A percentile compares a stretch with the other conserved stretches of the same genome.
Conservation (phyloP, 2,113 vertebrate genomes). For the Phaethon lepturus region DNA sequence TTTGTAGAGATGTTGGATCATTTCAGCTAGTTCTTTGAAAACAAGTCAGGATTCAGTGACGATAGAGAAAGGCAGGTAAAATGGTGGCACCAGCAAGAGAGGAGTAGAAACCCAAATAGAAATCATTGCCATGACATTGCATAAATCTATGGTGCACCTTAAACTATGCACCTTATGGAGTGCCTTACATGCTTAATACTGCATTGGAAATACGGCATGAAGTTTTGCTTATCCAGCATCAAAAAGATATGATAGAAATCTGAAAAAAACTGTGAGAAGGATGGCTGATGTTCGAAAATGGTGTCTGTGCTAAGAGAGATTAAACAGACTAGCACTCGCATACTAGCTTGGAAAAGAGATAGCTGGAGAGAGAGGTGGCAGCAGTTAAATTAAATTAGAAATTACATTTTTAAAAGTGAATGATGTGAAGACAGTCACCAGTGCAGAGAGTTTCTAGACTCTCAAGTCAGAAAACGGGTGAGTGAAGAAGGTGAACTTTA, state of each 20-base stretch:
- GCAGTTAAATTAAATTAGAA: constrained; percentile 50
- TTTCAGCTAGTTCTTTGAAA: not conserved
- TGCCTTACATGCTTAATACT: not conserved
- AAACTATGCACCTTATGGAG: not conserved
- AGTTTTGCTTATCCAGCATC: not conserved
- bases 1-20: not conserved
- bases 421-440: not conserved
- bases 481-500: not conserved
- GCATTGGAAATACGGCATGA: not conserved
- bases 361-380: constrained; percentile 11
- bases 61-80: not conserved
- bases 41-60: not conserved
- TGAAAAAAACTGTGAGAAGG: not conserved
- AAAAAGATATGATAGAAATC: not conserved
- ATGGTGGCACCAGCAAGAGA: not conserved
- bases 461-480: not conserved
- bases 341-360: not conserved
- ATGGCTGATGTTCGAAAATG: constrained; percentile 6
- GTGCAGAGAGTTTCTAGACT: constrained; percentile 13
- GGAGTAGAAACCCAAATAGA: not conserved
- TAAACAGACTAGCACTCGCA: not conserved
- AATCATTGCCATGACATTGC: not conserved
- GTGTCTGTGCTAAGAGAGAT: constrained; percentile 20
- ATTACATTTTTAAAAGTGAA: not conserved
- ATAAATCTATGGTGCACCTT: not conserved